phyloP scores from a whole-genome alignment of 2,113 vertebrate species.

The Taxidea taxus region DNA sequence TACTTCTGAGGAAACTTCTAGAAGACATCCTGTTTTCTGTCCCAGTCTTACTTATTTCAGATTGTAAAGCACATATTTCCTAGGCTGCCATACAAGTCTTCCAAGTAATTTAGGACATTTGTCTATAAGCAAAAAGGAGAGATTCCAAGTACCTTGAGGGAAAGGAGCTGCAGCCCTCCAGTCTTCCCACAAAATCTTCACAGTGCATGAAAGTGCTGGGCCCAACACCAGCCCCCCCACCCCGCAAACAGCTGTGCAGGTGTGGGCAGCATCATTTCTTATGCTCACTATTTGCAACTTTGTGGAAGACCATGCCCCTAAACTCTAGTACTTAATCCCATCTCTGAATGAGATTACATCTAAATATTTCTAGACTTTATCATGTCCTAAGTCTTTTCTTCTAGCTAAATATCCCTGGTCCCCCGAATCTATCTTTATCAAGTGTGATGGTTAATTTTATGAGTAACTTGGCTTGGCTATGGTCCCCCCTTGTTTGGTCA shows the following conservation, averaged over 20 bases:
- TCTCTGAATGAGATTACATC: neutral
- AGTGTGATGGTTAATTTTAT: neutral
- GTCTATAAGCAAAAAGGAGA: neutral
- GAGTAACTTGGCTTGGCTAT: neutral
- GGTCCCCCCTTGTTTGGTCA: neutral
- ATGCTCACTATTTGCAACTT: neutral
- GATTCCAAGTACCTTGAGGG: neutral
- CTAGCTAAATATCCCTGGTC: neutral
- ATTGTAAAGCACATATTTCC: neutral
- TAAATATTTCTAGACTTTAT: neutral
- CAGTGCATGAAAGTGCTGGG: neutral
- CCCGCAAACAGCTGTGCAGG: neutral
- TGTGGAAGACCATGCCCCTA: neutral
- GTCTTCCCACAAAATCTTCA: neutral
- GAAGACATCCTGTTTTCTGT: neutral
- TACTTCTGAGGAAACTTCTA: neutral
- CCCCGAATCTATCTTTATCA: neutral
- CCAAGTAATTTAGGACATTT: neutral
- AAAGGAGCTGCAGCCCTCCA: neutral
- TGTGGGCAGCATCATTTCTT: neutral
- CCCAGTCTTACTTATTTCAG: neutral
- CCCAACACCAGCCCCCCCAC: neutral
- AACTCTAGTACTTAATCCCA: neutral
- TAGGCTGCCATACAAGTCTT: neutral
- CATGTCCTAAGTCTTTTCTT: neutral